Conservation (phyloP, 2,797 vertebrate species). For the Lagodon rhomboides region DNA sequence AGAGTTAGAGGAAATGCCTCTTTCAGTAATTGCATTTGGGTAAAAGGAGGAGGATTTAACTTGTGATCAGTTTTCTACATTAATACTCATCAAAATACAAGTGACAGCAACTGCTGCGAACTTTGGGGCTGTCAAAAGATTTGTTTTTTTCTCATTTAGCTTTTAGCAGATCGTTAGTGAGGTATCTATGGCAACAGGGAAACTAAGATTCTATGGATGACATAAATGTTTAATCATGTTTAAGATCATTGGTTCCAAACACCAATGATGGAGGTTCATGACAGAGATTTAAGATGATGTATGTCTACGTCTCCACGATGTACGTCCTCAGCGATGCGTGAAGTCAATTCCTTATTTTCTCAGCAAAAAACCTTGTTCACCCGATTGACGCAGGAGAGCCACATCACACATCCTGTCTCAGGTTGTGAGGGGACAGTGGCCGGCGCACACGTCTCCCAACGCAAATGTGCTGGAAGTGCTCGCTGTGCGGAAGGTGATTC, state of each 20-base stretch:
- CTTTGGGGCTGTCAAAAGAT: background rate
- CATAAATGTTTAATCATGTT: background rate
- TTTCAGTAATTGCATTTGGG: slow-evolving; percentile 40
- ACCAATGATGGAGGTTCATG: too few relatives aligned
- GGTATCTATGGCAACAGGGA: background rate
- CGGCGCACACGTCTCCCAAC: background rate
- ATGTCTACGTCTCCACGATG: too few relatives aligned
- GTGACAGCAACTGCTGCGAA: background rate
- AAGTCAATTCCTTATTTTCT: background rate
- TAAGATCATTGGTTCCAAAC: too few relatives aligned
- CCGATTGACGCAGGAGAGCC: background rate
- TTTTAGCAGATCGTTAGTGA: background rate
- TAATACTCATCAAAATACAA: slow-evolving; percentile 15
- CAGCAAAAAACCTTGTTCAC: too few relatives aligned
- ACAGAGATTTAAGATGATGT: too few relatives aligned
- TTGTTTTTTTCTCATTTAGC: background rate
- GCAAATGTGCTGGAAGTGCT: background rate
- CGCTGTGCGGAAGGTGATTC: background rate
- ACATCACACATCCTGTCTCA: background rate
- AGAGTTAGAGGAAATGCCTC: slow-evolving; percentile 42
- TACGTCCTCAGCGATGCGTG: background rate
- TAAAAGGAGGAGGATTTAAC: slow-evolving; percentile 24
- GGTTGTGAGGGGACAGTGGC: background rate
- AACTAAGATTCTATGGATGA: background rate
- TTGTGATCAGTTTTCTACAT: slow-evolving; percentile 27